Conservation (phyloP, 2,888 invertebrate species). For the Hemaris fuciformis region DNA sequence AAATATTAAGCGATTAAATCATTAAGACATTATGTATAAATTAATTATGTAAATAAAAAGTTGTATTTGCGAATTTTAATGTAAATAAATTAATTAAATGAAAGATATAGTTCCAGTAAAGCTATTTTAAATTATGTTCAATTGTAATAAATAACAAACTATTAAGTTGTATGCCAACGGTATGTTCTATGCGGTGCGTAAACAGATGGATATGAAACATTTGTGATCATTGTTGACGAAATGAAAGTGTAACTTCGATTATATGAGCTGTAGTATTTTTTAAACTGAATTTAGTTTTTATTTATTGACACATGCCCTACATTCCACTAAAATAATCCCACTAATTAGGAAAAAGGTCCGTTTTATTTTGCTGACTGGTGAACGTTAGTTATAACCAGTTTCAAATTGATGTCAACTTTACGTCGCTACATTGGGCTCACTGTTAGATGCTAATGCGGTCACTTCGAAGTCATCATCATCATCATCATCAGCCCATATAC, state of each 20-base stretch:
- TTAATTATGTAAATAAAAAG: slow-evolving; percentile 64
- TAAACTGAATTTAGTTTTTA: slow-evolving; percentile 54
- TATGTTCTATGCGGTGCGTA: slow-evolving; percentile 76
- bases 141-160: slow-evolving; percentile 48
- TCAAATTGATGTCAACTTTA: too few species aligned
- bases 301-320: slow-evolving; percentile 9
- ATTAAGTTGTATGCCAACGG: slow-evolving; percentile 69
- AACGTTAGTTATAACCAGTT: too few species aligned
- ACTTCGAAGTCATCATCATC: too few species aligned
- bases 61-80: slow-evolving; percentile 76
- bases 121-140: slow-evolving; percentile 67
- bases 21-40: slow-evolving; percentile 60
- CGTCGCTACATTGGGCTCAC: too few species aligned
- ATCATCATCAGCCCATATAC: too few species aligned
- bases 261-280: slow-evolving; percentile 81
- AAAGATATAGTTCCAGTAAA: slow-evolving; percentile 63
- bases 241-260: slow-evolving; percentile 80
- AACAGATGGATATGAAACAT: slow-evolving; percentile 65
- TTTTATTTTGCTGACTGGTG: neutral
- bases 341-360: neutral
- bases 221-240: slow-evolving; percentile 80
- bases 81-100: slow-evolving; percentile 60
- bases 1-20: slow-evolving; percentile 55
- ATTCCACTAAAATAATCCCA: neutral
- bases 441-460: too few species aligned